Evolutionary conservation across 2,888 invertebrate genomes (phyloP).

Genomic region (Chirona hameri): DNA sequence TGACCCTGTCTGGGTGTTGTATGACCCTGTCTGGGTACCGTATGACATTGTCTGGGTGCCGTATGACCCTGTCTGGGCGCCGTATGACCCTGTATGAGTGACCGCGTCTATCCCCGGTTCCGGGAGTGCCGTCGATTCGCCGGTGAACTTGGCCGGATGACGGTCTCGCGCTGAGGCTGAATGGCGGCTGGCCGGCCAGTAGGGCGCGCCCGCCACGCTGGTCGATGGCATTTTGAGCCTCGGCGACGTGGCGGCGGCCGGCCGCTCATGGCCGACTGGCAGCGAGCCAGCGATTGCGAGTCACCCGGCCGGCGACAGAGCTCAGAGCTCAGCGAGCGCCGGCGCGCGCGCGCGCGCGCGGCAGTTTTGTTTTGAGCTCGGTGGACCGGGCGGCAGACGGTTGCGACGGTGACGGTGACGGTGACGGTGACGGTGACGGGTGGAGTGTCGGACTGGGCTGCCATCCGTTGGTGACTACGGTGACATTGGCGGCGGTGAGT

Average conservation of each 20-base stretch:
- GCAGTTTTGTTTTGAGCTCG: neutral
- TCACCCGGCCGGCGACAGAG: neutral
- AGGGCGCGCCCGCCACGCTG: neutral
- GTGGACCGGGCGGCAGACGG: neutral
- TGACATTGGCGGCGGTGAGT: no score
- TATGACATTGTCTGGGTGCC: no score
- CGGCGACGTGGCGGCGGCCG: neutral
- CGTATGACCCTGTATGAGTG: no score
- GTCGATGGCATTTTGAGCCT: neutral
- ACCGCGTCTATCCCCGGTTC: no score
- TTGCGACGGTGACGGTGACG: neutral
- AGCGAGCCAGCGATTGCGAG: neutral
- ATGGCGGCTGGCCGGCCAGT: neutral
- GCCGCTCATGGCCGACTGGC: neutral
- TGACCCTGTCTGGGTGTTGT: no score
- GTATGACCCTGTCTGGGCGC: no score
- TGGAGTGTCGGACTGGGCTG: no score
- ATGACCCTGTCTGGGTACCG: no score
- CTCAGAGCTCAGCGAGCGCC: neutral
- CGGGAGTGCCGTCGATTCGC: neutral
- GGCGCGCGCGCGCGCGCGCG: neutral
- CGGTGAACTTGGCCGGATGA: neutral
- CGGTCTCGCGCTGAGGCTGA: neutral
- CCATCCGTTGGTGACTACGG: no score
- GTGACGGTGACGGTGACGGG: no score